These are phyloP conservation scores for Dermolepida albohirtum DNA, from an alignment of 2,888 invertebrate genomes.

Conservation along the genomic window DNA sequence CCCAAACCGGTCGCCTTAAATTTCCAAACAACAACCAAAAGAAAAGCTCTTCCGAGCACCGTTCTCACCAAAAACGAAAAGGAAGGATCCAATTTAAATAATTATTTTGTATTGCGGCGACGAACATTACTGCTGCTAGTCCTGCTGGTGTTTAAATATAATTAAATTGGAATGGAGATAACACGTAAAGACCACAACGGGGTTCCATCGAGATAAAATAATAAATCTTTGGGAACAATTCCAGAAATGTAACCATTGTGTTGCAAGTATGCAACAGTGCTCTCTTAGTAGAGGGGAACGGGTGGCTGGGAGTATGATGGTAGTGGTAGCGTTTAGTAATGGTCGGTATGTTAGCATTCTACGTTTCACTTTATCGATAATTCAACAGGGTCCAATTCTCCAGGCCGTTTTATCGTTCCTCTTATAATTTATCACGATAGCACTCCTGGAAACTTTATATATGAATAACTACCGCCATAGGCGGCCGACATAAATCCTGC, in stretches of 20 bases:
- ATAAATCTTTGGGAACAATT: slow-evolving; percentile 44
- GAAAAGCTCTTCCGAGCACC: slow-evolving; percentile 5
- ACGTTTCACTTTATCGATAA: slow-evolving; percentile 45
- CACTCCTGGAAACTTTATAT: slow-evolving; percentile 53
- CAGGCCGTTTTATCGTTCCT: slow-evolving; percentile 48
- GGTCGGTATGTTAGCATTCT: slow-evolving; percentile 43
- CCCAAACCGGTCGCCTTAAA: slow-evolving; percentile 19
- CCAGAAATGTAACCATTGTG: slow-evolving; percentile 42
- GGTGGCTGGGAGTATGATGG: slow-evolving; percentile 1
- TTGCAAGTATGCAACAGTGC: slow-evolving; percentile 41
- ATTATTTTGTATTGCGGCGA: slow-evolving; percentile 40
- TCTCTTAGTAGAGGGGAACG: slow-evolving; percentile 4
- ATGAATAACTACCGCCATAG: slow-evolving; percentile 53
- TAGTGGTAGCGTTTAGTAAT: slow-evolving; percentile 23
- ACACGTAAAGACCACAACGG: slow-evolving; percentile 38
- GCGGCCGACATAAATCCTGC: slow-evolving; percentile 51
- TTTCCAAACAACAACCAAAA: slow-evolving; percentile 20
- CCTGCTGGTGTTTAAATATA: slow-evolving; percentile 40
- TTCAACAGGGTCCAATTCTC: slow-evolving; percentile 48
- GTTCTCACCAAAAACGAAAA: slow-evolving; percentile 2
- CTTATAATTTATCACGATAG: slow-evolving; percentile 56
- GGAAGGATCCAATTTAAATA: slow-evolving; percentile 41
- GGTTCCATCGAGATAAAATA: slow-evolving; percentile 42
- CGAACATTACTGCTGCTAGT: not conserved
- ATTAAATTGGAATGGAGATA: slow-evolving; percentile 43